Base-by-base conservation (phyloP, 2,797 vertebrate species). In the Tolypeutes matacus region DNA sequence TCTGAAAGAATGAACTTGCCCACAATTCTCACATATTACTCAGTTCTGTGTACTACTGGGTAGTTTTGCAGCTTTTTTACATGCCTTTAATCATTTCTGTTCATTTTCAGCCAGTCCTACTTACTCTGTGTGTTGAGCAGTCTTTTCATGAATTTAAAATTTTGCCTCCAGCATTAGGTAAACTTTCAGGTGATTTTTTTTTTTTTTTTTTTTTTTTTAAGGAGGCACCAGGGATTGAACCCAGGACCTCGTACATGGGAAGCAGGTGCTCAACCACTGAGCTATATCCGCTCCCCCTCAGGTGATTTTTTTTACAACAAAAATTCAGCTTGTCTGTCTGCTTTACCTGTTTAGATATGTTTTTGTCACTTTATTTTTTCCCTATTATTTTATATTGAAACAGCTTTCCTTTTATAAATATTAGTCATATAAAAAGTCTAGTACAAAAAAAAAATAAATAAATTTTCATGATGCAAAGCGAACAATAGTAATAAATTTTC, bases 371-470 rank as follows among this genome's bases (percentile, higher is more conserved):
- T 76, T 75, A 56, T 93, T 86, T 93, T 89, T 42, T 36, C 15
- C 42, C 42, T 89, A 58, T 90, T 93, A 85, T 81, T 93, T 81
- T 72, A 60, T 73, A 75, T 67, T 77, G 75, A 93, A 82, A 29
- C 36, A 81, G 60, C 49, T 89, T 94, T 88, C 67, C 56, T 83
- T 96, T 93, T 81, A 91, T 88, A 91, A 91, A 76, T 85, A 67
- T 42, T 93, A 91, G 36, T 82, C 12, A 81, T 53, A 53, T 93
- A 93, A 89, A 92, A 91, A 27, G 34, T 86, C 49, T 92, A 96
- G 64, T 73, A 82, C 56, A n/a, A n/a, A n/a, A n/a, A n/a, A n/a
- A n/a, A n/a, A n/a, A n/a, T n/a, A n/a, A n/a, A n/a, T n/a, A n/a
- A n/a, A n/a, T n/a, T n/a, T n/a, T n/a, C n/a, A n/a, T n/a, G n/a